Conservation (phyloP, 2,888 invertebrate genomes). For the Rhodophaea formosa region DNA sequence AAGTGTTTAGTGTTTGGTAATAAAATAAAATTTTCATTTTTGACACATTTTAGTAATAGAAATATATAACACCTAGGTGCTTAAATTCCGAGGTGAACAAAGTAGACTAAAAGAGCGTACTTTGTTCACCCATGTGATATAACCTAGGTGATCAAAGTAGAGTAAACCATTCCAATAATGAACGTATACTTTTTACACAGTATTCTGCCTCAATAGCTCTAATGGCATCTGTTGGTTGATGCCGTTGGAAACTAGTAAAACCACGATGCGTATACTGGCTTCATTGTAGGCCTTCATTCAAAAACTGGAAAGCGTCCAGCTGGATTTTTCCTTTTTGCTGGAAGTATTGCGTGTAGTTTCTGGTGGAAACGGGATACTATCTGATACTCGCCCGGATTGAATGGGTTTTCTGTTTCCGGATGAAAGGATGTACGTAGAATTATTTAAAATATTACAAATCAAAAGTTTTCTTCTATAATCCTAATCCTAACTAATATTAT, state of each 20-base stretch:
- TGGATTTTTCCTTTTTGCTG: slow-evolving; percentile 37
- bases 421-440: neutral
- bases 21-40: no score
- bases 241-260: neutral
- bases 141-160: no score
- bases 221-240: neutral
- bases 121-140: no score
- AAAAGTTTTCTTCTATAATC: no score
- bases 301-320: slow-evolving; percentile 28
- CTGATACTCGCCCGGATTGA: slow-evolving; percentile 41
- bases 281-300: slow-evolving; percentile 23
- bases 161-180: no score
- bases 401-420: slow-evolving; percentile 31
- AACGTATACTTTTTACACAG: no score
- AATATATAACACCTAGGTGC: no score
- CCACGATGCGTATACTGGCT: neutral
- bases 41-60: no score
- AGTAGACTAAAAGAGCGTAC: no score
- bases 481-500: no score
- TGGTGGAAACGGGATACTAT: slow-evolving; percentile 35
- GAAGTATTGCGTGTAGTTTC: slow-evolving; percentile 41
- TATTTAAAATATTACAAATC: neutral
- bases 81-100: no score
- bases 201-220: neutral
- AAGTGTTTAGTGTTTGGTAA: no score